Base-by-base conservation (phyloP, 2,113 vertebrate genomes). In the Stigmatopora argus region DNA sequence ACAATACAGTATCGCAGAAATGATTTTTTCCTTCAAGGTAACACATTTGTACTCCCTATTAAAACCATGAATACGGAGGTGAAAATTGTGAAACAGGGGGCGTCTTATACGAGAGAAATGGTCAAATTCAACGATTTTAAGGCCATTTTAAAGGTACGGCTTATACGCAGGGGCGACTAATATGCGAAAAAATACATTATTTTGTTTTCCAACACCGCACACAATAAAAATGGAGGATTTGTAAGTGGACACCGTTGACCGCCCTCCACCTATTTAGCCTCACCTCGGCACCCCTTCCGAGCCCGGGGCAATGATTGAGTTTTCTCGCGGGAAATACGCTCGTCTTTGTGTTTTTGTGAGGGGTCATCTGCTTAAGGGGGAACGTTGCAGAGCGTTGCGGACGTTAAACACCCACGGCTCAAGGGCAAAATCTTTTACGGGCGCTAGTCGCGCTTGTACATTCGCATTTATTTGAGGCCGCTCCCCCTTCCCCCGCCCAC, bases 391-490 rank as follows among this genome's bases (percentile, higher is more conserved):
- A 69, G 61, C 60, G 72, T 59, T 65, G 78, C 53, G 0, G 59
- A 59, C 71, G 69, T 81, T 69, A 75, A 80, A 74, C 34, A 64
- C 70, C 68, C 10, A n/a, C 66, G 80, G 80, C 85, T 80, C 59
- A 62, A 74, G 73, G 75, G 74, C 78, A 48, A 79, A 65, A 69
- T 67, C 77, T 3, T 47, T 73, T 58, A 41, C 18, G 73, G 44
- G 70, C 58, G 44, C 55, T 72, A 55, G 19, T 12, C 4, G 52
- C 3, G 19, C n/a, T 61, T 61, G 38, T 13, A 8, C 41, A 61
- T 15, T 61, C n/a, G 19, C 74, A 7, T 71, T 75, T 71, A 65
- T 67, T 65, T 41, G 48, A 23, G 2, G 26, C 2, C 26, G 26
- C 44, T 60, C 31, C 46, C 10, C 34, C 53, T 38, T 64, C 56